Evolutionary conservation across 1,140 invertebrate species (phyloP).

Genomic region (Brachionus koreanus): DNA sequence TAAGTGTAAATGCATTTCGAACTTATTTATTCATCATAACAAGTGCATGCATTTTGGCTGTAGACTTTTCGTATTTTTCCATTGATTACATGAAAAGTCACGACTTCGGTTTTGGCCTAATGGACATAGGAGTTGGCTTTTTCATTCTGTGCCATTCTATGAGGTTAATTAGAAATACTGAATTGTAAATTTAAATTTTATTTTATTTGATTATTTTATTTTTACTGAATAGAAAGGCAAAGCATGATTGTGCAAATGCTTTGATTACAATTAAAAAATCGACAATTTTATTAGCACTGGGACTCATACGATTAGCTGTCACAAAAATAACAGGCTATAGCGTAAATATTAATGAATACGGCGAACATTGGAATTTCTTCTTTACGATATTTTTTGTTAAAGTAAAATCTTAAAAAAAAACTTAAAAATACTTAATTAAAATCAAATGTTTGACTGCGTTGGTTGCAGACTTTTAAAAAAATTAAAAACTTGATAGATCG

Average conservation of each 20-base stretch:
- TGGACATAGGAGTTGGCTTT: conserved; percentile 88
- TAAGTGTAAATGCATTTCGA: conserved; percentile 28
- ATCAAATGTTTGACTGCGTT: too few species aligned
- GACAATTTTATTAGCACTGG: conserved; percentile 60
- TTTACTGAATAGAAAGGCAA: neutral
- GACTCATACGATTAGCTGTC: conserved; percentile 64
- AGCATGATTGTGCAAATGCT: conserved; percentile 8
- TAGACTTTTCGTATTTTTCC: conserved; percentile 15
- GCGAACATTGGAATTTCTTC: conserved; percentile 41
- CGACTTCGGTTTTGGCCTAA: conserved; percentile 77
- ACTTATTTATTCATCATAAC: conserved; percentile 20
- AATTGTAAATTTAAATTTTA: neutral
- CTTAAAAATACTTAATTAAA: too few species aligned
- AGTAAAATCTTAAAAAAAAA: conserved; percentile 49
- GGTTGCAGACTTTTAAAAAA: too few species aligned
- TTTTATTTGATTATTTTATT: conserved; percentile 2
- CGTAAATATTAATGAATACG: conserved; percentile 12
- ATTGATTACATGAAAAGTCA: conserved; percentile 71
- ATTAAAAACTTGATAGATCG: too few species aligned
- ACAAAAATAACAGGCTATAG: conserved; percentile 52
- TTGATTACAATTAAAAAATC: neutral
- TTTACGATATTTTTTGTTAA: conserved; percentile 39
- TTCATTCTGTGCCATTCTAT: conserved; percentile 82
- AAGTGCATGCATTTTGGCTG: conserved; percentile 9
- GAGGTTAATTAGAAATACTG: conserved; percentile 18